A percentile compares a stretch with the other conserved stretches of the same genome.
phyloP scores from a whole-genome alignment of 1,140 invertebrate species.

The Propsilocerus akamusi region DNA sequence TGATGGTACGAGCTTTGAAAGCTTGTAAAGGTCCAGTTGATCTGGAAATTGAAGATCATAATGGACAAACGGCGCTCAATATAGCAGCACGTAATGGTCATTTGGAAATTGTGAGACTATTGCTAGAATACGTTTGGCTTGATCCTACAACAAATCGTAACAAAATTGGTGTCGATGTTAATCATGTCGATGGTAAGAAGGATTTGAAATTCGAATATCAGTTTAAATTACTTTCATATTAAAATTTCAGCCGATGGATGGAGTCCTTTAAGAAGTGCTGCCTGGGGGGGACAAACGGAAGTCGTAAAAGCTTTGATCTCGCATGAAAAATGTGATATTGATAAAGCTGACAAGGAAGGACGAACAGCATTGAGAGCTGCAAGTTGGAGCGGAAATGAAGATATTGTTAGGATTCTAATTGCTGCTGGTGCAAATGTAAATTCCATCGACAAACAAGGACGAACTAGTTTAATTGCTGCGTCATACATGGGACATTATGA shows the following conservation, averaged over 20 bases:
- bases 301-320: slow-evolving; percentile 66
- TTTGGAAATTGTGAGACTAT: slow-evolving; percentile 43
- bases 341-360: slow-evolving; percentile 50
- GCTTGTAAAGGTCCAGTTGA: slow-evolving; percentile 32
- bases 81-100: slow-evolving; percentile 67
- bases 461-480: slow-evolving; percentile 78
- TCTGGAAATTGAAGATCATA: slow-evolving; percentile 44
- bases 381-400: slow-evolving; percentile 68
- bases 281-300: slow-evolving; percentile 85
- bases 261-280: slow-evolving; percentile 71
- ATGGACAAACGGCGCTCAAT: slow-evolving; percentile 67
- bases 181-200: slow-evolving; percentile 70
- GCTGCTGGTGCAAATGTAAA: slow-evolving; percentile 52
- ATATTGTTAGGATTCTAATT: slow-evolving; percentile 53
- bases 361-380: slow-evolving; percentile 58
- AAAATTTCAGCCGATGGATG: too few species aligned
- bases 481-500: slow-evolving; percentile 86
- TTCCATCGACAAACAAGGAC: slow-evolving; percentile 65
- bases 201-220: too few species aligned
- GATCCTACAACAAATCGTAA: neutral
- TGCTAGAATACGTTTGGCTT: slow-evolving; percentile 17
- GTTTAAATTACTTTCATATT: too few species aligned
- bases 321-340: slow-evolving; percentile 53
- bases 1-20: slow-evolving; percentile 41
- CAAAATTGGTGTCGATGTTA: slow-evolving; percentile 42